A percentile compares a stretch with the other conserved stretches of the same genome.
phyloP scores from a whole-genome alignment of 37 sponge, comb jelly and placozoan species.

The Aplysina aerophoba region DNA sequence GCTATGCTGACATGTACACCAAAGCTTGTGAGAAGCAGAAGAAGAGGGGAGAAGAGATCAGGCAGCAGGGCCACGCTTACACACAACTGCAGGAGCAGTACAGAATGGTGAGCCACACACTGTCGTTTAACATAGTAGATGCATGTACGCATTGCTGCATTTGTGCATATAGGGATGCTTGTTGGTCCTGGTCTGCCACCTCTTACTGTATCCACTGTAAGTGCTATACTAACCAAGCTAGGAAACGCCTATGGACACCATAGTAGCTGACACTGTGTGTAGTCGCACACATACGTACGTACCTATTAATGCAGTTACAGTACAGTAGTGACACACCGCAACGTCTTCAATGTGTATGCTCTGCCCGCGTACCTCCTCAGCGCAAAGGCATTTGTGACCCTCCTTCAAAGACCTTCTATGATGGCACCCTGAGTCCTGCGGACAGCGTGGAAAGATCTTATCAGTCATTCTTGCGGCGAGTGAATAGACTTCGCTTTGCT shows the following conservation, averaged over 20 bases:
- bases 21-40: not conserved
- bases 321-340: no score
- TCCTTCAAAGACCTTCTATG: slow-evolving; percentile 54
- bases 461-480: not conserved
- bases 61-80: not conserved
- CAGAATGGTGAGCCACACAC: slow-evolving; percentile 62
- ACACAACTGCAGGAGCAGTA: slow-evolving; percentile 47
- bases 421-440: slow-evolving; percentile 31
- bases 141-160: no score
- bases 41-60: not conserved
- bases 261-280: no score
- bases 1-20: slow-evolving; percentile 51
- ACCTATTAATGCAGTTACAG: no score
- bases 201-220: no score
- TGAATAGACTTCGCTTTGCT: not conserved
- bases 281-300: no score
- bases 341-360: no score
- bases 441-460: not conserved
- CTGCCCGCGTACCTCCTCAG: not conserved
- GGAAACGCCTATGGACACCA: no score
- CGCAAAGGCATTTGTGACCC: slow-evolving; percentile 45
- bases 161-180: no score
- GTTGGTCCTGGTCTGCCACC: no score
- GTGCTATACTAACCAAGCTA: no score
- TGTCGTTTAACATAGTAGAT: no score